A percentile compares a stretch with the other conserved stretches of the same genome.
Evolutionary conservation across 2,888 invertebrate genomes (phyloP).

Genomic region (Rutpela maculata): DNA sequence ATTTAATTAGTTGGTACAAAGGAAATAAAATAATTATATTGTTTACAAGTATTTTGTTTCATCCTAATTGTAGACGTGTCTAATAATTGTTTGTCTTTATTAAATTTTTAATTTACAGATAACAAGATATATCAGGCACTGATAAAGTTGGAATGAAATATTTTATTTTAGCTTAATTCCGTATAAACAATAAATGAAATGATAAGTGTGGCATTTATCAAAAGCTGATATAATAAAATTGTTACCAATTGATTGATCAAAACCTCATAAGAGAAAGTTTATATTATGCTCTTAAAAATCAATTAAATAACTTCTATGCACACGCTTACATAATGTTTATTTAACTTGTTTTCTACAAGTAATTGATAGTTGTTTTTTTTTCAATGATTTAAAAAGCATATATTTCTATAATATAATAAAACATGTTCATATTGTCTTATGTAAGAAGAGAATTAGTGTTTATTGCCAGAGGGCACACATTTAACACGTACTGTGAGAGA

Average conservation of each 20-base stretch:
- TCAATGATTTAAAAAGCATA: neutral
- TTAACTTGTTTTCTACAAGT: neutral
- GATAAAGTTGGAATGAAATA: neutral
- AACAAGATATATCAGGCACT: neutral
- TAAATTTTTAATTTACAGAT: neutral
- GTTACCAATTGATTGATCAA: neutral
- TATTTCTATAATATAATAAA: neutral
- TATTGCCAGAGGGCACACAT: neutral
- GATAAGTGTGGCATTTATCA: neutral
- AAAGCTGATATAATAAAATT: slow-evolving; percentile 4
- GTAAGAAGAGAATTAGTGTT: no score
- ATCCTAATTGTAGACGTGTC: neutral
- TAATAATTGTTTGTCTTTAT: slow-evolving; percentile 3
- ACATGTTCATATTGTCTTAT: neutral
- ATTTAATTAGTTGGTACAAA: no score
- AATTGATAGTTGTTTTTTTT: neutral
- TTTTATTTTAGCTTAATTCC: neutral
- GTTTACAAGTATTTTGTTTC: neutral
- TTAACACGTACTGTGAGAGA: neutral
- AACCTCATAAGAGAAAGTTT: slow-evolving; percentile 12
- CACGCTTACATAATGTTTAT: neutral
- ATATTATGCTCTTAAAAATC: neutral
- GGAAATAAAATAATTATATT: neutral
- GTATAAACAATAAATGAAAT: slow-evolving; percentile 1
- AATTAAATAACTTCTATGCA: neutral